These are phyloP conservation scores for Onychostruthus taczanowskii DNA, from an alignment of 2,113 vertebrate species.

Conservation along the genomic window DNA sequence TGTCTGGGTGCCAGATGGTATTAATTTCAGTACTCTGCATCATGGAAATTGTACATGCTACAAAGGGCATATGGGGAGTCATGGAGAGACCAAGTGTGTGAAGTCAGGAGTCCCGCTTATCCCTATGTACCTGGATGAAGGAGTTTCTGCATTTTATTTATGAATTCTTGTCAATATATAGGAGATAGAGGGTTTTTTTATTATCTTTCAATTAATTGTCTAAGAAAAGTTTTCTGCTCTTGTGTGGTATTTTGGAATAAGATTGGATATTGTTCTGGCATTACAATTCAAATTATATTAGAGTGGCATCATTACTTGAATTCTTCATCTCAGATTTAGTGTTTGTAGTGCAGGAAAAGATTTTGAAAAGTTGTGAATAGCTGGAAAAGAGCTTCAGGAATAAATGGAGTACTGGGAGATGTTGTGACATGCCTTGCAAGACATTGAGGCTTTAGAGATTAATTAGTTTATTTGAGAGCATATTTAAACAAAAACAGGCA, in stretches of 20 bases:
- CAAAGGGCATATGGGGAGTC: neutral
- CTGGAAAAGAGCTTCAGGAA: neutral
- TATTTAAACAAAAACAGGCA: neutral
- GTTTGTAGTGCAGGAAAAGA: neutral
- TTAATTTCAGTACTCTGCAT: neutral
- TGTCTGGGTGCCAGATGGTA: neutral
- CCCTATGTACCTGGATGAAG: neutral
- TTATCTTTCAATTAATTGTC: neutral
- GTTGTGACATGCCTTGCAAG: neutral
- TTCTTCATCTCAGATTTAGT: neutral
- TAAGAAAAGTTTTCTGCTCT: neutral
- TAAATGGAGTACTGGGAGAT: neutral
- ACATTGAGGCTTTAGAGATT: neutral
- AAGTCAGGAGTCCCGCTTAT: neutral
- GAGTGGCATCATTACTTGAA: neutral
- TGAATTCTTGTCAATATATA: neutral
- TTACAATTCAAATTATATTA: neutral
- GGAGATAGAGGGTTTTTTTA: neutral
- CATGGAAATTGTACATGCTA: neutral
- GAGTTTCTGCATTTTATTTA: neutral
- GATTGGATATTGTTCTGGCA: neutral
- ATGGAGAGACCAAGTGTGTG: rapidly evolving
- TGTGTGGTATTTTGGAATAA: neutral
- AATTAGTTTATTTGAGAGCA: neutral
- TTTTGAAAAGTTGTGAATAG: neutral